Evolutionary conservation across 2,113 vertebrate genomes (phyloP), one percentile per base, ranked within the genome.

Genomic region (Paralichthys olivaceus): DNA sequence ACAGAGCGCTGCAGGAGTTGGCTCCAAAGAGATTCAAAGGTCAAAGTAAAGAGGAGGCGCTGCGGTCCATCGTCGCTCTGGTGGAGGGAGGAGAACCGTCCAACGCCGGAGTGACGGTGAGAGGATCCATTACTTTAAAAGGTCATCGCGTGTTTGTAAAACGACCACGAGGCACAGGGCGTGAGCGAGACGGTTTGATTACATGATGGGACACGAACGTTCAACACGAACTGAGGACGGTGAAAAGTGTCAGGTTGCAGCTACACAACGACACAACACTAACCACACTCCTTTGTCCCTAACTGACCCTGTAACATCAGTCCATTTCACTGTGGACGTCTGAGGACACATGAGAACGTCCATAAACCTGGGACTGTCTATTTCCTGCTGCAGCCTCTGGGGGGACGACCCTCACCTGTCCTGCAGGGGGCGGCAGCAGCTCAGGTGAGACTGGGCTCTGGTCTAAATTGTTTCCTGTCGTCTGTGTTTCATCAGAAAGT

Each of bases 1-100:
- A 94, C 79, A 95, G 89, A 74, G 97, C 97, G 0, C 90, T 99
- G 87, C 95, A 96, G 72, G 96, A 97, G 26, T 76, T 99, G 86
- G 96, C 96, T 0, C 84, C 91, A 3, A 98, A 98, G 89, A 94
- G 94, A 45, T 99, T 98, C 91, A 98, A 97, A 91, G 96, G 95
- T 71, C 96, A 98, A 86, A 95, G 92, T 89, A 96, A 96, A 51
- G 96, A 98, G 66, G 97, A 97, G 29, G 97, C 97, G 0, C 91
- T 95, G 0, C 84, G 94, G 43, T 94, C 96, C 59, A 96, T 98
- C 45, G 93, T 93, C 88, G 90, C 94, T 73, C 95, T 98, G 89
- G 95, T 98, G 62, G 96, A 96, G 19, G 96, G 96, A 40, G 94
- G 93, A 74, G 97, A 97, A 57, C 97, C 97, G 2, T 86, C 93